Percentiles rank a stretch among this genome's conserved stretches.
Evolutionary conservation across 2,113 vertebrate species (phyloP).

Genomic region (Chlorocebus sabaeus): DNA sequence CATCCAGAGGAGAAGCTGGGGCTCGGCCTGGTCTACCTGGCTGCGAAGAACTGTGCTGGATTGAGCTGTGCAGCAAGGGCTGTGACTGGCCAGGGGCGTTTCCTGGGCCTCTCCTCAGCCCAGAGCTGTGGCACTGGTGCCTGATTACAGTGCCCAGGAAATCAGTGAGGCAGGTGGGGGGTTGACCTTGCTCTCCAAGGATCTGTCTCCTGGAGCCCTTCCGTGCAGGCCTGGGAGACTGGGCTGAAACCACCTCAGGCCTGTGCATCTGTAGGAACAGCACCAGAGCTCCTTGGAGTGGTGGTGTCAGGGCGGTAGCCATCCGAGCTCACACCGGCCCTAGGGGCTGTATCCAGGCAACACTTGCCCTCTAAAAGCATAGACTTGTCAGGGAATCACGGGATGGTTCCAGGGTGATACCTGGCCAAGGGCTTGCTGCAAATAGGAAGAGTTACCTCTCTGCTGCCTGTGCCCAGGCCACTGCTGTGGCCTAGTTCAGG

Average conservation of each 20-base stretch:
- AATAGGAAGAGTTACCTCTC: fast-evolving
- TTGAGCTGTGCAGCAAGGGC: neutral
- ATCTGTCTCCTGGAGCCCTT: neutral
- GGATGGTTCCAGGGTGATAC: fast-evolving
- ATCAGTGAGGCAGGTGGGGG: neutral
- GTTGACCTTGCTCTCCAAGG: neutral
- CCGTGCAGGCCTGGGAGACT: neutral
- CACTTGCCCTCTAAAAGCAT: fast-evolving
- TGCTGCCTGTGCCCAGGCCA: fast-evolving
- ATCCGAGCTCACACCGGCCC: fast-evolving
- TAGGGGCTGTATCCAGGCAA: fast-evolving
- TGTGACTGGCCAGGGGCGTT: neutral
- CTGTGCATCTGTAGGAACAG: fast-evolving
- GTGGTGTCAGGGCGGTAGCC: fast-evolving
- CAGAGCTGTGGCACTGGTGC: neutral
- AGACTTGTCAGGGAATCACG: too few relatives aligned
- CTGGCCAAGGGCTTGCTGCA: fast-evolving
- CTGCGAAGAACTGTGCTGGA: neutral
- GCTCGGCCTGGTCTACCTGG: neutral
- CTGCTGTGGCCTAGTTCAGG: neutral
- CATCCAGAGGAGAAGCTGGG: neutral
- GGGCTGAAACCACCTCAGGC: neutral
- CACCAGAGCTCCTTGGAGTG: fast-evolving
- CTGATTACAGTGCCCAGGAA: neutral
- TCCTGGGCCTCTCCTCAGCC: neutral